Conservation (phyloP, 2,797 vertebrate genomes). For the Spondyliosoma cantharus region DNA sequence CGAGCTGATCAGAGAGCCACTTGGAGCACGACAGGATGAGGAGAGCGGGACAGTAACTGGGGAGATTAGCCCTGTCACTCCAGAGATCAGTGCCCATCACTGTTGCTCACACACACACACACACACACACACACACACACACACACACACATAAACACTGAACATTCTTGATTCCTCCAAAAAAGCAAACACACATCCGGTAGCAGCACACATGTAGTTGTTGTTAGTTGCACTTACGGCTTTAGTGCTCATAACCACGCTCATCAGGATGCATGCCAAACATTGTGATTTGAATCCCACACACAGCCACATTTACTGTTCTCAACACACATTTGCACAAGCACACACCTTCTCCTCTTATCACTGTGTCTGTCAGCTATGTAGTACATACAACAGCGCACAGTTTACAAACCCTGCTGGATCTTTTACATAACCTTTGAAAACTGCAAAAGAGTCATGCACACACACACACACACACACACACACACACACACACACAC, state of each 20-base stretch:
- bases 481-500: conserved; percentile 5
- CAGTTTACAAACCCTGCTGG: conserved; percentile 44
- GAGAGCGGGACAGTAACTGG: conserved; percentile 74
- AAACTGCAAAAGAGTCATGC: conserved; percentile 32
- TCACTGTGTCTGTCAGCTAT: conserved; percentile 56
- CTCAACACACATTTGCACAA: conserved; percentile 5
- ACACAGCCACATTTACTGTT: not conserved
- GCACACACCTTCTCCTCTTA: conserved; percentile 38
- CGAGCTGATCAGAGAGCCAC: conserved; percentile 86
- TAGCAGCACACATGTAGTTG: conserved; percentile 15
- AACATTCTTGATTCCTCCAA: conserved; percentile 16
- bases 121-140: conserved; percentile 10
- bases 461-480: conserved; percentile 15
- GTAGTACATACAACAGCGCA: conserved; percentile 40
- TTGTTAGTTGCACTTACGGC: conserved; percentile 8
- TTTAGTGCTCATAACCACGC: not conserved
- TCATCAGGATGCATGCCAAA: not conserved
- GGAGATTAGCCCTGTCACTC: conserved; percentile 86
- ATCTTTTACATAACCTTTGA: conserved; percentile 65
- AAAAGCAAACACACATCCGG: not conserved
- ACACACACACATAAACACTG: not conserved
- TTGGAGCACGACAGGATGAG: conserved; percentile 79
- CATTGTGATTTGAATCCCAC: conserved; percentile 1
- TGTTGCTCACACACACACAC: conserved; percentile 53
- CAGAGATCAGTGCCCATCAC: conserved; percentile 82